These are phyloP conservation scores for Microctonus brassicae DNA, from an alignment of 2,888 invertebrate species.

Conservation along the genomic window DNA sequence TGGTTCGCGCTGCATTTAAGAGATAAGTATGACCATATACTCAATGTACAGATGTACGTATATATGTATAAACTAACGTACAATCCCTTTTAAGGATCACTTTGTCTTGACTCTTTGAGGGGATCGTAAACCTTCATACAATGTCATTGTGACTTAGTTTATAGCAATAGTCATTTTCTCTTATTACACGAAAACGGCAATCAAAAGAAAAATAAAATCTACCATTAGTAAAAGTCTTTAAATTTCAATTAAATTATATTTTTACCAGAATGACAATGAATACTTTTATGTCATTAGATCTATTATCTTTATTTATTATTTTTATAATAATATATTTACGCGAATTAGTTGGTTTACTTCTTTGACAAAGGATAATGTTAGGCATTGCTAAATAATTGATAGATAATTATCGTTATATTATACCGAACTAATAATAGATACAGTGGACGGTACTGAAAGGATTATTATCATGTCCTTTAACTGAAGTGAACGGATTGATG, in stretches of 20 bases:
- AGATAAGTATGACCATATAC: too few relatives aligned
- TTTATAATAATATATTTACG: not conserved
- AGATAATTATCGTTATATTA: too few relatives aligned
- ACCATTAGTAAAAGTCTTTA: not conserved
- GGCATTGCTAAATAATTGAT: too few relatives aligned
- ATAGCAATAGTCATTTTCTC: slow-evolving; percentile 4
- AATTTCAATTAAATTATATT: too few relatives aligned
- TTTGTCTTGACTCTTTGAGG: slow-evolving; percentile 36
- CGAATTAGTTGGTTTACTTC: too few relatives aligned
- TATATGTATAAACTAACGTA: slow-evolving; percentile 30
- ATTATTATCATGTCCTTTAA: slow-evolving; percentile 43
- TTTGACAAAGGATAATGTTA: too few relatives aligned
- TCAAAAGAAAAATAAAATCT: not conserved
- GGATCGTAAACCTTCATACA: slow-evolving; percentile 51
- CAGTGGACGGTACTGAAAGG: slow-evolving; percentile 32
- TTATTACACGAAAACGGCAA: not conserved
- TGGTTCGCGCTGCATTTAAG: not conserved
- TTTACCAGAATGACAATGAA: not conserved
- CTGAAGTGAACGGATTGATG: slow-evolving; percentile 30
- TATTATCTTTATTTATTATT: not conserved
- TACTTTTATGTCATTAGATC: not conserved
- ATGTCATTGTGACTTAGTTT: slow-evolving; percentile 7
- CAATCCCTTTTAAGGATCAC: slow-evolving; percentile 51
- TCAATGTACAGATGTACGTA: too few relatives aligned
- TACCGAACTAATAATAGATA: slow-evolving; percentile 34